phyloP scores from a whole-genome alignment of 2,888 invertebrate species.

The Carabus problematicus region DNA sequence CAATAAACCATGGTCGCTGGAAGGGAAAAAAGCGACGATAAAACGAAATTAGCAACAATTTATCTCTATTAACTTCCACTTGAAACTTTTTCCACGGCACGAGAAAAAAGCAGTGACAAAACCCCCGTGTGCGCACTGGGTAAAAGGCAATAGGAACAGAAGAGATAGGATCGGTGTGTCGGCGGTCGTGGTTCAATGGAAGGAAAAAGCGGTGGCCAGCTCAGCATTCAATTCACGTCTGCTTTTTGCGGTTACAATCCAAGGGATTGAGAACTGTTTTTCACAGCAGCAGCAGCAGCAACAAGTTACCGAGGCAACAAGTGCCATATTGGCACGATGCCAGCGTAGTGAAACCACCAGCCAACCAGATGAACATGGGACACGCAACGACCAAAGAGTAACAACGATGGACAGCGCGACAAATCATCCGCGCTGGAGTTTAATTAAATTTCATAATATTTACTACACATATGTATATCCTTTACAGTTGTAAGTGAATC shows the following conservation, averaged over 20 bases:
- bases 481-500: too few species aligned
- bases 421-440: too few species aligned
- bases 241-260: constrained; percentile 10
- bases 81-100: neutral
- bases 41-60: neutral
- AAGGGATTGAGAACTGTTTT: neutral
- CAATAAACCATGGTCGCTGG: neutral
- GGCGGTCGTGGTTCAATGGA: neutral
- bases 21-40: neutral
- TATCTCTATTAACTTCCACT: neutral
- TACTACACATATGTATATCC: too few species aligned
- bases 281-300: neutral
- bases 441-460: too few species aligned
- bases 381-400: too few species aligned
- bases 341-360: constrained; percentile 21
- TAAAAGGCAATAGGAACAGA: neutral
- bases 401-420: too few species aligned
- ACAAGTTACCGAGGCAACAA: constrained; percentile 6
- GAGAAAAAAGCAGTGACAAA: too few species aligned
- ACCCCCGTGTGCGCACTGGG: neutral
- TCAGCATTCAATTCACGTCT: constrained; percentile 21
- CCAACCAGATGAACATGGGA: neutral
- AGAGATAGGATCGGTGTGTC: neutral
- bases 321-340: constrained; percentile 10
- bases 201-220: constrained; percentile 7